These are phyloP conservation scores for Smittia sp. DNA, from an alignment of 2,888 invertebrate genomes.

Conservation along the genomic window DNA sequence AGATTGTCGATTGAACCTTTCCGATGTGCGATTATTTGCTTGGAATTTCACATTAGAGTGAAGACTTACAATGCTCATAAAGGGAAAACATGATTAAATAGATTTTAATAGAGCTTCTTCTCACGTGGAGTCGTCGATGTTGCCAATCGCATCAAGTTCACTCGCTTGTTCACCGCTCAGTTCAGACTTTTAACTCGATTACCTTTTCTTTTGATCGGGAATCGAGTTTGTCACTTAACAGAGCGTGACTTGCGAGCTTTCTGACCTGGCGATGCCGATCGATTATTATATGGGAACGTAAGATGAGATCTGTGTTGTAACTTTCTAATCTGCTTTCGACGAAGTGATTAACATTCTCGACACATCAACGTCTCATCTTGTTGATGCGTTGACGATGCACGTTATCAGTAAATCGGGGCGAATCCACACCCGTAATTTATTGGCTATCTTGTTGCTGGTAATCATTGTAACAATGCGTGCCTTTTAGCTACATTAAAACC, in stretches of 20 bases:
- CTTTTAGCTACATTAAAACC: conserved; percentile 7
- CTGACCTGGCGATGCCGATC: background rate
- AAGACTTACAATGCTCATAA: background rate
- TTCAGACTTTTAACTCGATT: background rate
- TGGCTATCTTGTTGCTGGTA: background rate
- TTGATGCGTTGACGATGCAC: conserved; percentile 4
- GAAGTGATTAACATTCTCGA: background rate
- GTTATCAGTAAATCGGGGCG: background rate
- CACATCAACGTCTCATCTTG: background rate
- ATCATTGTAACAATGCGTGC: background rate
- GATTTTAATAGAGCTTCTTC: conserved; percentile 37
- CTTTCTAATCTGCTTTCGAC: background rate
- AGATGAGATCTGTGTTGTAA: too few species aligned
- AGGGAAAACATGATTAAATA: conserved; percentile 36
- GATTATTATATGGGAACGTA: too few species aligned
- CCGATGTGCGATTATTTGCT: too few species aligned
- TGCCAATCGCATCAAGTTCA: background rate
- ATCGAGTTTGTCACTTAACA: background rate
- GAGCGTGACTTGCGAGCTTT: conserved; percentile 9
- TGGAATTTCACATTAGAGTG: background rate
- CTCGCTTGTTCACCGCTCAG: background rate
- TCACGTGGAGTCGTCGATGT: background rate
- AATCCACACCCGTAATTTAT: background rate
- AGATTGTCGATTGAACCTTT: background rate
- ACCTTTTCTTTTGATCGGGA: background rate